A percentile compares a stretch with the other conserved stretches of the same genome.
These are phyloP conservation scores for Eupithecia tripunctaria DNA, from an alignment of 2,888 invertebrate genomes.

Conservation along the genomic window DNA sequence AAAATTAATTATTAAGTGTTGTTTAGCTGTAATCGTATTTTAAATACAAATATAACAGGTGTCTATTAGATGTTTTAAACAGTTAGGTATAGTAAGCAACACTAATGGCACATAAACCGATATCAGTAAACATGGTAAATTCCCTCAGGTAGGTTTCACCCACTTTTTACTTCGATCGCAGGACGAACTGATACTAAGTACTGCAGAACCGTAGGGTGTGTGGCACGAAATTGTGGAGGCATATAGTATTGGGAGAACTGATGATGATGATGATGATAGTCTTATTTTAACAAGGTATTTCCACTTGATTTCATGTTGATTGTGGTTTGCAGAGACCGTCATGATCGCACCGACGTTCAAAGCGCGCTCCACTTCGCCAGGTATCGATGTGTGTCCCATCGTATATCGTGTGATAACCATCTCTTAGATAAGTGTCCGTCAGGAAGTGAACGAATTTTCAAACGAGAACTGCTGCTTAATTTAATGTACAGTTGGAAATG, in stretches of 20 bases:
- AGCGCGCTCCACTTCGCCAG: slow-evolving; percentile 90
- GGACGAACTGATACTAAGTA: not conserved
- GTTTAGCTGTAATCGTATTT: not conserved
- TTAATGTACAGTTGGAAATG: not conserved
- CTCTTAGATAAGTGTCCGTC: slow-evolving; percentile 27
- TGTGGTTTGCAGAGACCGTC: slow-evolving; percentile 87
- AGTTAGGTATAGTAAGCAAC: not conserved
- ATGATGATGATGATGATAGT: not conserved
- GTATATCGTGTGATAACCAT: slow-evolving; percentile 46
- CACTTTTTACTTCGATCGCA: not conserved
- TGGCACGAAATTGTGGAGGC: not conserved
- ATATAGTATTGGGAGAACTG: not conserved
- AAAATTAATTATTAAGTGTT: not conserved
- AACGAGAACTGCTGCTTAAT: not conserved
- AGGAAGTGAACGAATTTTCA: not conserved
- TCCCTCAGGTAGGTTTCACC: not conserved
- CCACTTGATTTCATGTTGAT: slow-evolving; percentile 51
- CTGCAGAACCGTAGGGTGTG: not conserved
- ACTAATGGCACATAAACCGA: not conserved
- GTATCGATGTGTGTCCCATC: slow-evolving; percentile 73
- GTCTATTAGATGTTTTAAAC: not conserved
- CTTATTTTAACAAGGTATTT: not conserved
- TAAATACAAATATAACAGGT: not conserved
- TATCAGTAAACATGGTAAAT: not conserved
- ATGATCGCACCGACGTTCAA: slow-evolving; percentile 93